A percentile compares a stretch with the other conserved stretches of the same genome.
These are phyloP conservation scores for Panurus biarmicus DNA, from an alignment of 2,113 vertebrate species.

Conservation along the genomic window DNA sequence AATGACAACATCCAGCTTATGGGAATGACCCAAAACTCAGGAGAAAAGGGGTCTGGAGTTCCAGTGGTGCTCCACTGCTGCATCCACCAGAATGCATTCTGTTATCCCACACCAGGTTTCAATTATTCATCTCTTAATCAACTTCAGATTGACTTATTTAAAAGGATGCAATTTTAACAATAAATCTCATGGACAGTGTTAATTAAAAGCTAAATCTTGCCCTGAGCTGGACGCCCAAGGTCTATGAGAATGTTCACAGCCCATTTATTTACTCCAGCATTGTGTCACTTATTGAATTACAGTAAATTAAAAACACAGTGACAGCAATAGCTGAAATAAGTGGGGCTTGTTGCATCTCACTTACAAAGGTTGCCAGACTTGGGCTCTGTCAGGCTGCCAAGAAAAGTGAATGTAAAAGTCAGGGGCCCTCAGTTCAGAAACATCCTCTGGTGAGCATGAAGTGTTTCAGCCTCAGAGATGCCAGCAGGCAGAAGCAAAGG, in stretches of 20 bases:
- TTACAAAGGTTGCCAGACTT: slow-evolving; percentile 27
- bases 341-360: slow-evolving; percentile 30
- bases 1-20: background rate
- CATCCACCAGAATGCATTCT: background rate
- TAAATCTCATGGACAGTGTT: slow-evolving; percentile 35
- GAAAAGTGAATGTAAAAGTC: slow-evolving; percentile 33
- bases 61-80: background rate
- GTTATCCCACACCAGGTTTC: slow-evolving; percentile 8
- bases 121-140: slow-evolving; percentile 36
- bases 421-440: background rate
- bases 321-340: slow-evolving; percentile 49
- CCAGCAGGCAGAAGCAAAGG: background rate
- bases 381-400: slow-evolving; percentile 36
- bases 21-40: background rate
- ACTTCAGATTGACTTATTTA: slow-evolving; percentile 31
- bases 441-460: background rate
- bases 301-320: slow-evolving; percentile 56
- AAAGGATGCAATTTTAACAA: slow-evolving; percentile 32
- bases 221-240: slow-evolving; percentile 23
- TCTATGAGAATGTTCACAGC: slow-evolving; percentile 37
- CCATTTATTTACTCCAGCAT: slow-evolving; percentile 48
- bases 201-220: slow-evolving; percentile 50
- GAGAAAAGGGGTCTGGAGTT: background rate
- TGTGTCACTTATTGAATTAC: slow-evolving; percentile 48
- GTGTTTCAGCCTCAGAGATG: background rate